Evolutionary conservation across 2,113 vertebrate genomes (phyloP), one percentile per base, ranked within the genome.

Genomic region (Parus major): DNA sequence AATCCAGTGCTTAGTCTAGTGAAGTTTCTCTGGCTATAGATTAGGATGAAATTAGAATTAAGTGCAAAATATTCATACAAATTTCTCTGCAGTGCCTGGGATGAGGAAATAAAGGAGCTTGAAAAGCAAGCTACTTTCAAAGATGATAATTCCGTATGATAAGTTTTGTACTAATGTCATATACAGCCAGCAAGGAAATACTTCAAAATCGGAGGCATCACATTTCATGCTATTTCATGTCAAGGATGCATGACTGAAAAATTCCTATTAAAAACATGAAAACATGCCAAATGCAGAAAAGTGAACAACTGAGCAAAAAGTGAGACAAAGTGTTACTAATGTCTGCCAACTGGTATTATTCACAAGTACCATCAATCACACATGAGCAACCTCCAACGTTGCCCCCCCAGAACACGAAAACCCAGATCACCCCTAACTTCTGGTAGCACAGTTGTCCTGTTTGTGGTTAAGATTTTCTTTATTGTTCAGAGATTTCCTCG

Each of bases 321-420:
- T 96, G 97, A 97, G 97, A 95, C 96, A 98, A 97, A 98, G 96
- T 97, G 97, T 98, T 96, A 97, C 97, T 98, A 97, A 97, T 97
- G 95, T 97, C 97, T 98, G 97, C 97, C 97, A 98, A 98, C 95
- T 96, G 96, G 92, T 97, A 97, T 98, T 98, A 98, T 96, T 97
- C 95, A 97, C 96, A 89, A 97, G 95, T 72, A 50, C 89, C 96
- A 92, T 98, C 97, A 97, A 95, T 97, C 93, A 93, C 97, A 94
- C 93, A 93, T 91, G 96, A 98, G 77, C 90, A 90, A 93, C 84
- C 76, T 91, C 90, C 63, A 18, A 82, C 3, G 5, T 80, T 83
- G 89, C 89, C 92, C 72, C 95, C 94, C 90, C 92, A 82, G 96
- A 96, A 96, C 88, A 83, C 0, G 12, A 86, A 97, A 97, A 95